These are phyloP conservation scores for Drosophila kuntzei DNA, from an alignment of 2,888 invertebrate species.

Conservation along the genomic window DNA sequence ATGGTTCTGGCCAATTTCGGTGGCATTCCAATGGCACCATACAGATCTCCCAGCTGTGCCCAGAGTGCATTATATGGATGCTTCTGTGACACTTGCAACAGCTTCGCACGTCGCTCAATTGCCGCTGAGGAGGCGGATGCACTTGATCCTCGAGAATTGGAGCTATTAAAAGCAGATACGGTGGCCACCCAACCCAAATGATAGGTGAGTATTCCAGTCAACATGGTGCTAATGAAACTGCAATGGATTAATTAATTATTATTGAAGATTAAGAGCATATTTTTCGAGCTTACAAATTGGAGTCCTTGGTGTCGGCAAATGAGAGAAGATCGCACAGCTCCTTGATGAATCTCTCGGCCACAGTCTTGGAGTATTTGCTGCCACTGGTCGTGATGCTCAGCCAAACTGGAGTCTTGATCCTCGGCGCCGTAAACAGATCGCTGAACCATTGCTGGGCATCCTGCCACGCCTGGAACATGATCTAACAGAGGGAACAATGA, in stretches of 20 bases:
- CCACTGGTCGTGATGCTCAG: slow-evolving; percentile 86
- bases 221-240: slow-evolving; percentile 95
- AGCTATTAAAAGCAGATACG: slow-evolving; percentile 86
- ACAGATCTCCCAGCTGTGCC: slow-evolving; percentile 95
- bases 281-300: slow-evolving; percentile 91
- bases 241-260: slow-evolving; percentile 36
- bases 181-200: slow-evolving; percentile 97
- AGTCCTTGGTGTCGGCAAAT: slow-evolving; percentile 92
- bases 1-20: slow-evolving; percentile 92
- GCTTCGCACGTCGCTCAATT: slow-evolving; percentile 85
- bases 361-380: slow-evolving; percentile 83
- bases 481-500: slow-evolving; percentile 59
- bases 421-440: slow-evolving; percentile 89
- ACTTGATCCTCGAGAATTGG: slow-evolving; percentile 67
- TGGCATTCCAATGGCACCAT: slow-evolving; percentile 93
- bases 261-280: neutral
- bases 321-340: slow-evolving; percentile 89
- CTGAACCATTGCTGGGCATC: slow-evolving; percentile 87
- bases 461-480: slow-evolving; percentile 87
- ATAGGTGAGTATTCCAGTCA: slow-evolving; percentile 95
- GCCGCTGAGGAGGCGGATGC: slow-evolving; percentile 72
- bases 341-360: slow-evolving; percentile 86
- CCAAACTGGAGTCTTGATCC: slow-evolving; percentile 89
- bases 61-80: slow-evolving; percentile 95
- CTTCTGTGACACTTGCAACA: slow-evolving; percentile 87